Evolutionary conservation across 2,888 invertebrate species (phyloP), one percentile per base, ranked within the genome.

Genomic region (Camptogramma bilineatum): DNA sequence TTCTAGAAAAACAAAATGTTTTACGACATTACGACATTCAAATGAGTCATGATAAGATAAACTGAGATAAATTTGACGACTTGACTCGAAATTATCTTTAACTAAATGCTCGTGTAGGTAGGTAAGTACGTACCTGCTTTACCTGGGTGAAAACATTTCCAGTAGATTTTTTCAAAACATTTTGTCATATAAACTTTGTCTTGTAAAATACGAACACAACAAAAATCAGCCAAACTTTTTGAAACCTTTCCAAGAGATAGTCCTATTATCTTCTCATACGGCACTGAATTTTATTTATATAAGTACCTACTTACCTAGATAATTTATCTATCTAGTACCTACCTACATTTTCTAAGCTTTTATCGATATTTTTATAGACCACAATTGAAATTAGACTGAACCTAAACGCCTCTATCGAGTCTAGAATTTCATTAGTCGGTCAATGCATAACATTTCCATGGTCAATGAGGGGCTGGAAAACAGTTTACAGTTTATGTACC

Each of bases 401-500:
- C 18, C 52, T 52, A 10, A 42, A 53, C 42, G 21, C 21, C 42
- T 24, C 42, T 42, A n/a, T n/a, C n/a, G n/a, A 31, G 52, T 46
- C 52, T 47, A 52, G 39, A 53, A 48, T 39, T 34, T 28, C 24
- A 60, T 60, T 53, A 60, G 16, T 24, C 52, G 16, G 39, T 53
- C 48, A 52, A 60, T 60, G 60, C 60, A 60, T 60, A 60, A 39
- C 47, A 60, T 60, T 53, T 53, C 62, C 55, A 46, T 62, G 50
- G n/a, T 44, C 42, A 48, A 62, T 55, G 61, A 62, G 51, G 50
- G 19, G 34, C 7, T 28, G n/a, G 31, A 7, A 34, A 53, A 53
- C 24, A 42, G 21, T 19, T 39, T 39, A 18, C 19, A 39, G n/a
- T n/a, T n/a, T n/a, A n/a, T 42, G 8, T 42, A 42, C 19, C 2